Conservation (phyloP, 2,888 invertebrate species). For the Pseudanteris insignis region DNA sequence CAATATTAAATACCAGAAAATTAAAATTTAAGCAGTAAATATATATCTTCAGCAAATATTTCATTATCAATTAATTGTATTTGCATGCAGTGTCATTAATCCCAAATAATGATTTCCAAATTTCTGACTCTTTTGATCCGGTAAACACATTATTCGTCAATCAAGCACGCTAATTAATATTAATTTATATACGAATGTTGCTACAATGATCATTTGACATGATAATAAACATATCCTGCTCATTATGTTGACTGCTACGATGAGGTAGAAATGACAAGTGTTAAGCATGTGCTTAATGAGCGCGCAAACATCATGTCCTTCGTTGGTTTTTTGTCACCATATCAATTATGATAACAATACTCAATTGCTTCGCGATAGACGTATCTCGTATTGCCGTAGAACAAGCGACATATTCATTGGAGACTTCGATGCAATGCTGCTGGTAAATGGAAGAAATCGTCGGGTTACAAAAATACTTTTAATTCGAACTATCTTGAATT, state of each 20-base stretch:
- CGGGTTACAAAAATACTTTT: conserved; percentile 4
- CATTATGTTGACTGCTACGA: conserved; percentile 17
- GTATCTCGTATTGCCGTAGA: neutral
- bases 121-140: no score
- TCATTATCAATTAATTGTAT: no score
- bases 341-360: conserved; percentile 30
- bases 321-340: conserved; percentile 25
- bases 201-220: no score
- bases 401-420: neutral
- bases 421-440: conserved; percentile 4
- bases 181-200: no score
- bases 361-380: conserved; percentile 1
- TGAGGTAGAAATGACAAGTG: conserved; percentile 23
- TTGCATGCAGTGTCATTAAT: no score
- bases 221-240: conserved; percentile 4
- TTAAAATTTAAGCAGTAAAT: no score
- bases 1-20: no score
- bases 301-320: conserved; percentile 34
- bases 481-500: conserved; percentile 2
- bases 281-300: conserved; percentile 21
- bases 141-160: no score
- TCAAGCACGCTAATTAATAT: no score
- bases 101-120: no score
- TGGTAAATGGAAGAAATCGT: conserved; percentile 6
- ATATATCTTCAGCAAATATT: no score